phyloP scores from a whole-genome alignment of 2,888 invertebrate genomes.

The Nowickia ferox region DNA sequence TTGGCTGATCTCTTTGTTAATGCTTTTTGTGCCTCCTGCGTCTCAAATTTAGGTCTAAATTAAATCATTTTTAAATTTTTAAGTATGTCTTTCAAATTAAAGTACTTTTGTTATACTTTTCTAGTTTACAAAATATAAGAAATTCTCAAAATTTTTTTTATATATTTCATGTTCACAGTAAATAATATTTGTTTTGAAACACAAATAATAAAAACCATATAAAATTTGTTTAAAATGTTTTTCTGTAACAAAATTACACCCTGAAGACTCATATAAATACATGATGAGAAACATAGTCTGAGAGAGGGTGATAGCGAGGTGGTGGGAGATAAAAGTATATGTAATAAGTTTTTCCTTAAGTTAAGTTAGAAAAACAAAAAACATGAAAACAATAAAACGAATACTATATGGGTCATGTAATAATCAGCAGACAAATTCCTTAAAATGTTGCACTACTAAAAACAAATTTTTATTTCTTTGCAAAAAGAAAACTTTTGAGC shows the following conservation, averaged over 20 bases:
- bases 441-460: not conserved
- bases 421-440: not conserved
- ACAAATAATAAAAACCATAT: constrained; percentile 32
- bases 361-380: not conserved
- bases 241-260: constrained; percentile 41
- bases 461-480: not conserved
- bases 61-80: too few species aligned
- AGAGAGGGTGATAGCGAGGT: too few species aligned
- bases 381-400: not conserved
- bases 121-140: not conserved
- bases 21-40: too few species aligned
- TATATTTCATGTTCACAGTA: not conserved
- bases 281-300: not conserved
- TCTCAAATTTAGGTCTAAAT: too few species aligned
- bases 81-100: too few species aligned
- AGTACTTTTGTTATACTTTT: not conserved
- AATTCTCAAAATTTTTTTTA: constrained; percentile 7
- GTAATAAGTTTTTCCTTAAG: constrained; percentile 14
- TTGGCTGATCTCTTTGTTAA: too few species aligned
- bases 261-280: constrained; percentile 39
- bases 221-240: constrained; percentile 46
- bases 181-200: not conserved
- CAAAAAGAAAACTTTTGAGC: not conserved
- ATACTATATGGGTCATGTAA: not conserved
- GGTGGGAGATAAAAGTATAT: too few species aligned